Percentiles rank a stretch among this genome's conserved stretches.
Evolutionary conservation across 2,113 vertebrate genomes (phyloP).

Genomic region (Anas platyrhynchos): DNA sequence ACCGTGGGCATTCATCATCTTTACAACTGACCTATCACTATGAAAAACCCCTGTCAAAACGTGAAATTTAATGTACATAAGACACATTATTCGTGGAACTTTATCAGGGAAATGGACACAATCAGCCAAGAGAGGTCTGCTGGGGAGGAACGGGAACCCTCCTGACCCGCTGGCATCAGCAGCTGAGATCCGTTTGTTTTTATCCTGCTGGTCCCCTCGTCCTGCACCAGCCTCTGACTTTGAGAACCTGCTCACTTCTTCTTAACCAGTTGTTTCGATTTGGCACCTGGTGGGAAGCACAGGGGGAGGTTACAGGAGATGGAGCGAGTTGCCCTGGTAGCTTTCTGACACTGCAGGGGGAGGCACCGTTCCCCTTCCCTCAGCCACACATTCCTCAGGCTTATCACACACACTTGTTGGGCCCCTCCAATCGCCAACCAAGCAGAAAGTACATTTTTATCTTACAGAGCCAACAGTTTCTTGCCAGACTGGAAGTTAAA

Average conservation of each 20-base stretch:
- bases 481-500: not conserved
- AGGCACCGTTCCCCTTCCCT: not conserved
- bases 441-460: slow-evolving; percentile 6
- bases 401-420: not conserved
- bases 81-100: not conserved
- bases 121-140: not conserved
- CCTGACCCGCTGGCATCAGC: not conserved
- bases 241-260: not conserved
- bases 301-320: not conserved
- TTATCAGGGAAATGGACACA: not conserved
- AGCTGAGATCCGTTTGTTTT: not conserved
- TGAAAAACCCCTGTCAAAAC: not conserved
- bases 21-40: not conserved
- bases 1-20: not conserved
- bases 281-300: slow-evolving; percentile 9
- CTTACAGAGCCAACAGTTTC: not conserved
- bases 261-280: not conserved
- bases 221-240: not conserved
- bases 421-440: not conserved
- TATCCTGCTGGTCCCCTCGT: not conserved
- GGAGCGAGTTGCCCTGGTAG: not conserved
- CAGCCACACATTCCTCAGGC: not conserved
- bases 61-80: not conserved
- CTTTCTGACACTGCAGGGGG: not conserved
- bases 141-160: not conserved